phyloP scores from a whole-genome alignment of 2,113 vertebrate species.

The Chloebia gouldiae region DNA sequence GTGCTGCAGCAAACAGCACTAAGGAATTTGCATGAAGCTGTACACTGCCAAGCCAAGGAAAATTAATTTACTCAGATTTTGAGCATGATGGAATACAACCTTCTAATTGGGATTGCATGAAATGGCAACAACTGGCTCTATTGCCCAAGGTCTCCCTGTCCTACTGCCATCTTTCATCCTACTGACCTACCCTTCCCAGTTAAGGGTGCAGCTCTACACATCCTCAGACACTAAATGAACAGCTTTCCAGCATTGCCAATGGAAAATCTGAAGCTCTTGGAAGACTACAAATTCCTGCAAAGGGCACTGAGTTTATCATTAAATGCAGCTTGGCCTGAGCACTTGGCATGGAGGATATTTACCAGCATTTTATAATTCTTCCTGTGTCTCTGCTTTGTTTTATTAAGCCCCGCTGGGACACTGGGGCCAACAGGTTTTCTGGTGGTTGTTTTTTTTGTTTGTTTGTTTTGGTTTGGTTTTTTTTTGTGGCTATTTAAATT shows the following conservation, averaged over 20 bases:
- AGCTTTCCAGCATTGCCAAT: not conserved
- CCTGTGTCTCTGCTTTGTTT: not conserved
- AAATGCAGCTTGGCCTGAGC: not conserved
- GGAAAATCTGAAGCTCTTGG: not conserved
- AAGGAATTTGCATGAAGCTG: not conserved
- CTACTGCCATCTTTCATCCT: not conserved
- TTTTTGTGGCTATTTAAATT: not conserved
- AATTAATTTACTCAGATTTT: not conserved
- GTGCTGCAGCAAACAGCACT: not conserved
- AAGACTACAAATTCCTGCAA: not conserved
- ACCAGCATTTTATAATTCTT: not conserved
- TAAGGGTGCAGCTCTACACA: not conserved
- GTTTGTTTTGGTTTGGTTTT: too few relatives aligned
- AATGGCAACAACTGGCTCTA: not conserved
- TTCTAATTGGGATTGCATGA: not conserved
- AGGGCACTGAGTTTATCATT: not conserved
- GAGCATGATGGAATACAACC: not conserved
- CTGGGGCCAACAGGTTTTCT: not conserved
- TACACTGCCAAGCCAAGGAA: not conserved
- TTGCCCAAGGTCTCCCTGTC: not conserved
- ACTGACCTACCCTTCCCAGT: not conserved
- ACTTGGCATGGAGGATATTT: not conserved
- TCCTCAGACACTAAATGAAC: not conserved
- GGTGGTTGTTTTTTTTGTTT: not conserved
- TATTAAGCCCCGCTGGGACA: not conserved